Evolutionary conservation across 2,888 invertebrate genomes (phyloP), one percentile per base, ranked within the genome.

Genomic region (Euproctis similis): DNA sequence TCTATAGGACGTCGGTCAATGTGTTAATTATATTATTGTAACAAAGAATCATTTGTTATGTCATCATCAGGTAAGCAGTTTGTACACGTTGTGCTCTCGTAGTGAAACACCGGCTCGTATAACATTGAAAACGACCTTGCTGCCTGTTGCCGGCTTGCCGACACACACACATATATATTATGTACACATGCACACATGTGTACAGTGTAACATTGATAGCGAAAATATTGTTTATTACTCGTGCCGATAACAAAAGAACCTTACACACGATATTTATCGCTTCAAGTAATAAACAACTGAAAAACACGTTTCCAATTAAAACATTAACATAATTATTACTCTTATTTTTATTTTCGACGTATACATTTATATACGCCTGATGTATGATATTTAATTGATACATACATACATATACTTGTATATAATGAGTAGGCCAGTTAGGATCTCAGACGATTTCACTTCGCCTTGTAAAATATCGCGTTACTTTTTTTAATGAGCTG

Each of bases 71-170:
- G n/a, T n/a, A n/a, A n/a, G n/a, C n/a, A n/a, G n/a, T n/a, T n/a
- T n/a, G n/a, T 38, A 30, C 39, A 37, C 28, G 26, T 26, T 30
- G 46, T 41, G 39, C 8, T 28, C 21, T 13, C 27, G 30, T 28
- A 26, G 13, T 26, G 12, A n/a, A n/a, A n/a, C 18, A 61, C 44
- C 56, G 14, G 55, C 52, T 49, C 53, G 52, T 56, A 65, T 71
- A 70, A 65, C 76, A 77, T 75, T 74, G 71, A 69, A 46, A 58
- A 53, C 70, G 78, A 74, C 80, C 77, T 82, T 77, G 76, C 54
- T 36, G 68, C 59, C 53, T 56, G 67, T 67, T 74, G 67, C 61
- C 58, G 60, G 45, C 57, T 56, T 56, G 46, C 46, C 44, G n/a
- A n/a, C n/a, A n/a, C n/a, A n/a, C n/a, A n/a, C n/a, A n/a, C n/a